Conservation (phyloP, 2,113 vertebrate genomes). For the Chunga burmeisteri region DNA sequence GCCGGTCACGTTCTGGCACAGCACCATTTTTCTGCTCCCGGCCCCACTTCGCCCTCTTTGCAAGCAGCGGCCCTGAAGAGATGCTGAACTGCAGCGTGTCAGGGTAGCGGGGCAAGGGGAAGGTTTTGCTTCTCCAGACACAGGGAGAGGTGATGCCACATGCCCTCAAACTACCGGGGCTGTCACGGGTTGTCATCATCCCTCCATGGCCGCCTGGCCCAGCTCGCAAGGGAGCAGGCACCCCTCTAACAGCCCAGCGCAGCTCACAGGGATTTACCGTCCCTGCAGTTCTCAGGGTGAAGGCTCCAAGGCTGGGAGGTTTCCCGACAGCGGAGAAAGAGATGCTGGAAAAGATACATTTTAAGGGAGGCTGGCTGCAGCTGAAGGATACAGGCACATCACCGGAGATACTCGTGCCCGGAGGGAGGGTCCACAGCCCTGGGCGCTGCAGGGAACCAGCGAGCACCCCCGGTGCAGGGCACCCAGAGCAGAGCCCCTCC, state of each 20-base stretch:
- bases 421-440: neutral
- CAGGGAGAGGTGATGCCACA: neutral
- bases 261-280: neutral
- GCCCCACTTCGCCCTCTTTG: neutral
- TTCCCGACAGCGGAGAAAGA: neutral
- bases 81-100: neutral
- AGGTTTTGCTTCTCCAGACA: neutral
- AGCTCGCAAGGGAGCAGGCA: neutral
- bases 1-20: neutral
- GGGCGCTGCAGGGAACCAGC: neutral
- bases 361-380: neutral
- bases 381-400: neutral
- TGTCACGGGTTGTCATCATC: neutral
- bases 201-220: neutral
- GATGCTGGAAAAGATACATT: neutral
- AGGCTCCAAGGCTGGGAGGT: neutral
- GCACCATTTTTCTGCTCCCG: neutral
- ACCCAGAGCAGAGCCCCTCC: too few relatives aligned
- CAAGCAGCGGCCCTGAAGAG: neutral
- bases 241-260: neutral
- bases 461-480: too few relatives aligned
- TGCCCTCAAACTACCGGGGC: neutral
- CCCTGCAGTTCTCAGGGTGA: neutral
- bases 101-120: neutral
- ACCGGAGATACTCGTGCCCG: accelerated